Conservation (phyloP, 2,113 vertebrate genomes). For the Pachypanchax playfairii region DNA sequence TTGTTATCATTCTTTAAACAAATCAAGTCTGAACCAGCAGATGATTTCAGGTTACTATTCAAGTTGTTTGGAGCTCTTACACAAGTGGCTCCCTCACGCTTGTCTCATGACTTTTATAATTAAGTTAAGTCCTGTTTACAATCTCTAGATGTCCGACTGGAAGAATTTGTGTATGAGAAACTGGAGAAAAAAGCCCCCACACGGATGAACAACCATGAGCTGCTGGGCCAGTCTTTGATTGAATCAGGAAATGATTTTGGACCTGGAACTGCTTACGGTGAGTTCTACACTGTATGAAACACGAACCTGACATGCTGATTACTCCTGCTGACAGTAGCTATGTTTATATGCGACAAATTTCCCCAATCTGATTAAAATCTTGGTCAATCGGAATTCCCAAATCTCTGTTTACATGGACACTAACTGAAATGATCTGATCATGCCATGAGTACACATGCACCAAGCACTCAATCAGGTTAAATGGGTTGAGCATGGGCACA, state of each 20-base stretch:
- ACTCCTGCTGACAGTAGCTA: too few species aligned
- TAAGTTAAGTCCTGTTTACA: constrained; percentile 59
- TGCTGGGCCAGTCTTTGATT: constrained; percentile 93
- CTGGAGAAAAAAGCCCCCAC: constrained; percentile 95
- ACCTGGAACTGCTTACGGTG: constrained; percentile 95
- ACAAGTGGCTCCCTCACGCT: constrained; percentile 26
- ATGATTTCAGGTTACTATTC: not conserved
- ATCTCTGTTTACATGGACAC: too few species aligned
- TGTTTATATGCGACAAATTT: too few species aligned
- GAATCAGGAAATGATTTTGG: constrained; percentile 96
- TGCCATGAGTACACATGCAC: too few species aligned
- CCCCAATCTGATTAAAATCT: too few species aligned
- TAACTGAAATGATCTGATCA: too few species aligned
- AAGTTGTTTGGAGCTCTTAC: not conserved
- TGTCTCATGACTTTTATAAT: constrained; percentile 75
- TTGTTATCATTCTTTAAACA: not conserved
- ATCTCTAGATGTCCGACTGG: constrained; percentile 91
- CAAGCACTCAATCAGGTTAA: too few species aligned
- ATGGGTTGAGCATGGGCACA: too few species aligned
- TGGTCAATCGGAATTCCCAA: too few species aligned
- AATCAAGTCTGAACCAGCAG: not conserved
- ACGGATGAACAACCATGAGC: constrained; percentile 93
- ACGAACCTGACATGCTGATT: not conserved
- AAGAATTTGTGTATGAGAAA: constrained; percentile 98
- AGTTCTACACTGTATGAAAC: constrained; percentile 46